Base-by-base conservation (phyloP, 92 coral and sea anemone genomes). In the Anthopleura xanthogrammica region DNA sequence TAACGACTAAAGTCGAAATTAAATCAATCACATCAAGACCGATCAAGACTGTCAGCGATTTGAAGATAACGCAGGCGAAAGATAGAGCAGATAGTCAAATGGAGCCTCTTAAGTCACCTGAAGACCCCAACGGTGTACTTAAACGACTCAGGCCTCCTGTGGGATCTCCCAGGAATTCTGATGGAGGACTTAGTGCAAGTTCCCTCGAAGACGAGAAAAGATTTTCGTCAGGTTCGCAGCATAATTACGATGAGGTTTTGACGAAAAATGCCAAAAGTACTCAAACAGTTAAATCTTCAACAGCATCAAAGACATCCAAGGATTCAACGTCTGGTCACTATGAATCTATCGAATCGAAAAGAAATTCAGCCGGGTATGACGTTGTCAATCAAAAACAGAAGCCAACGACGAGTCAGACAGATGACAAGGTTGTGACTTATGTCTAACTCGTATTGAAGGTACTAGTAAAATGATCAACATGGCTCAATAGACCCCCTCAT, bases 241-340 rank as follows among this genome's bases (percentile, higher is more conserved):
- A 68, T 68, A 12, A 24, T 68, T 68, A 68, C 74, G 74, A 68
- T 68, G 74, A 68, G 16, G 74, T 68, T 8, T 36, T 68, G 42
- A 68, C 74, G 4, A 68, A 68, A 29, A 12, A 68, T 68, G 36
- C 29, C 70, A 62, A 62, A 1, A 0, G 36, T 19, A 24, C 74
- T 8, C 74, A 68, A 13, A 68, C 74, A 24, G 74, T 29, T 12
- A 23, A 43, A 29, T 68, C 74, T 29, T 46, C 7, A 46, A 46
- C 50, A 46, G 50, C 50, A 5, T 64, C 71, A 64, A 19, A 8
- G 24, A 4, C 24, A 29, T 4, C 72, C 29, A 29, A 68, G 46
- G 42, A 36, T 3, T 12, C 36, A 11, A 29, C 16, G 41, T 23
- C 74, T 23, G 74, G 24, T 20, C 23, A 62, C 12, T 23, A 23